Percentiles rank a stretch among this genome's conserved stretches.
phyloP scores from a whole-genome alignment of 2,797 vertebrate species.

The Gallinago nigripennis region DNA sequence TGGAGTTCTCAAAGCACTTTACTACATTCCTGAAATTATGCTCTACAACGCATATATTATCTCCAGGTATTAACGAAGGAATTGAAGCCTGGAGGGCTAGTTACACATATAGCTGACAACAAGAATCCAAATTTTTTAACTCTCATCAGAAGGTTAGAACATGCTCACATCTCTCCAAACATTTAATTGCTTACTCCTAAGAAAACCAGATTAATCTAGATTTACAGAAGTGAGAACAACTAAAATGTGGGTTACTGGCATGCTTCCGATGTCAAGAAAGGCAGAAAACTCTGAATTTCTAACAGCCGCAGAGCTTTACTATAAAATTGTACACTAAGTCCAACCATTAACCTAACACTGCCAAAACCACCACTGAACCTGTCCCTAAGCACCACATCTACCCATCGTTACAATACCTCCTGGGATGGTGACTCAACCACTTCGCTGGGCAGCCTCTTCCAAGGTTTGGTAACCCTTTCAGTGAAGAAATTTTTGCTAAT shows the following conservation, averaged over 20 bases:
- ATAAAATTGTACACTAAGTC: not conserved
- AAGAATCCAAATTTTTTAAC: not conserved
- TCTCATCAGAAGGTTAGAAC: not conserved
- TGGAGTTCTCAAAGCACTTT: not conserved
- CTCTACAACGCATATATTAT: not conserved
- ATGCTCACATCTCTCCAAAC: not conserved
- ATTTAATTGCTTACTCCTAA: not conserved
- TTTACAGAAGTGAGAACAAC: not conserved
- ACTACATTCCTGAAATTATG: not conserved
- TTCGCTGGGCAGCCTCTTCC: not conserved
- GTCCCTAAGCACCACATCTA: not conserved
- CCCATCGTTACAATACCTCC: not conserved
- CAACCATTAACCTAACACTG: not conserved
- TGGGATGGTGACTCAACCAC: not conserved
- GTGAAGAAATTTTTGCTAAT: not conserved
- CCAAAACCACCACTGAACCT: not conserved
- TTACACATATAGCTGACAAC: not conserved
- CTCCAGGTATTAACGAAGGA: not conserved
- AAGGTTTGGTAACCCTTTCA: not conserved
- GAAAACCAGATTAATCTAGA: not conserved
- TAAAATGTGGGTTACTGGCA: not conserved
- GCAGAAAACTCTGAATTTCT: not conserved
- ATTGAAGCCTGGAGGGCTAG: not conserved
- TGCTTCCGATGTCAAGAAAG: not conserved
- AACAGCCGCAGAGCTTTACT: not conserved